Evolutionary conservation across 2,888 invertebrate species (phyloP).

Genomic region (Cheilosia variabilis): DNA sequence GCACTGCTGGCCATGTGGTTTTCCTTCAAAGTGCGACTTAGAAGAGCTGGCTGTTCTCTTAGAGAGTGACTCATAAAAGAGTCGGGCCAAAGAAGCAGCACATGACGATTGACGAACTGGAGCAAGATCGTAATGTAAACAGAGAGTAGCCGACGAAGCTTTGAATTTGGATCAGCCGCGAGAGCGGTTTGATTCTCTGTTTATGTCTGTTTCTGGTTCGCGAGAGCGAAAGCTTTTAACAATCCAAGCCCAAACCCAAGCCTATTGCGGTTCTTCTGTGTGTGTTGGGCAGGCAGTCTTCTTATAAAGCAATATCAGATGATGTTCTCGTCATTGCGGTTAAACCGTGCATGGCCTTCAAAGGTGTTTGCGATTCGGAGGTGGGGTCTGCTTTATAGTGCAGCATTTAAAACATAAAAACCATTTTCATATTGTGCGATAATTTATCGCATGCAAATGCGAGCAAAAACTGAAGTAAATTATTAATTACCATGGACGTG

Average conservation of each 20-base stretch:
- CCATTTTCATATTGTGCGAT: constrained; percentile 3
- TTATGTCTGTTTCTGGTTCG: constrained; percentile 21
- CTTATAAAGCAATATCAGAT: constrained; percentile 67
- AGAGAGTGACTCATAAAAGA: constrained; percentile 47
- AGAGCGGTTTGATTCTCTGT: constrained; percentile 54
- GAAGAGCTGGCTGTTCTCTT: constrained; percentile 41
- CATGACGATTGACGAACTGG: constrained; percentile 45
- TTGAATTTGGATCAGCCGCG: constrained; percentile 3
- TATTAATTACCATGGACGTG: constrained; percentile 35
- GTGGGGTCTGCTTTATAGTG: constrained; percentile 52
- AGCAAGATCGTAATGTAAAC: constrained; percentile 68
- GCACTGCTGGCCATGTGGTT: constrained; percentile 43
- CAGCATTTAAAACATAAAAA: constrained; percentile 18
- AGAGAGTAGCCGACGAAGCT: constrained; percentile 59
- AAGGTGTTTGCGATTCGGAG: constrained; percentile 66
- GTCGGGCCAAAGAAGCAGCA: background rate
- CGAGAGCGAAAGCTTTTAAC: constrained; percentile 36
- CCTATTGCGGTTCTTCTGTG: constrained; percentile 13
- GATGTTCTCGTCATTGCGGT: constrained; percentile 73
- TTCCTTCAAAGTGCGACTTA: constrained; percentile 25
- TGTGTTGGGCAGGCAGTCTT: constrained; percentile 20
- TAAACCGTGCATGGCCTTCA: constrained; percentile 71
- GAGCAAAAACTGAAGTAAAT: constrained; percentile 42
- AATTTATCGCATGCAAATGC: constrained; percentile 38
- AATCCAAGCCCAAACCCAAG: background rate